Base-by-base conservation (phyloP, 1,140 invertebrate genomes). In the Marisa cornuarietis region DNA sequence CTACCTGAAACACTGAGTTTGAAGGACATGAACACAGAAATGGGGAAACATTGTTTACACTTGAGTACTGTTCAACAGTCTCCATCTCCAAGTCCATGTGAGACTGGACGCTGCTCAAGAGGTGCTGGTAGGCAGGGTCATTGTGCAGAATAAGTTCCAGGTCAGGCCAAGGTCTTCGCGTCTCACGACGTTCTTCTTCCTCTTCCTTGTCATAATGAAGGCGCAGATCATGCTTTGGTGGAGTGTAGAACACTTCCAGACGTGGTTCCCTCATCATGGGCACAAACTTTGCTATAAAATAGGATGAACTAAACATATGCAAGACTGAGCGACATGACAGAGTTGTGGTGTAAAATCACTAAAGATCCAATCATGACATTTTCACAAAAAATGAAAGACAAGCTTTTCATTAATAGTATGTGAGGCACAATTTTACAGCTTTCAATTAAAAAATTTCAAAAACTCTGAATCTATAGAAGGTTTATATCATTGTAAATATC, bases 161-260 rank as follows among this genome's bases (percentile, higher is more conserved):
- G 82, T 91, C 86, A 54, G 90, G 90, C 85, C 87, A 90, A 22
- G 83, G 86, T 75, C 78, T 76, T 71, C 84, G 71, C 62, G 82
- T 78, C 69, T 87, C 87, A 13, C 78, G 61, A 74, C 85, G 81
- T 20, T 87, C 84, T 58, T 85, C 85, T 69, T 84, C 84, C 65
- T 88, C 86, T 65, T 90, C 89, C 68, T 86, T 83, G 83, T 90
- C 88, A 86, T 85, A 87, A 82, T 89, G 87, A 26, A 90, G 81
- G 69, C 86, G 87, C 3, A 90, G 85, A 72, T 90, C 90, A 81
- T 87, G 84, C 61, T 84, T 81, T 0, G 90, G 89, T n/a, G 87
- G 85, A 26, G 88, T 85, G 81, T 89, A 90, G 82, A 91, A 91
- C 1, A 90, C 86, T 10, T 85, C 80, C 13, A 91, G 85, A 49